Base-by-base conservation (phyloP, 2,888 invertebrate species). In the Leucozona laternaria region DNA sequence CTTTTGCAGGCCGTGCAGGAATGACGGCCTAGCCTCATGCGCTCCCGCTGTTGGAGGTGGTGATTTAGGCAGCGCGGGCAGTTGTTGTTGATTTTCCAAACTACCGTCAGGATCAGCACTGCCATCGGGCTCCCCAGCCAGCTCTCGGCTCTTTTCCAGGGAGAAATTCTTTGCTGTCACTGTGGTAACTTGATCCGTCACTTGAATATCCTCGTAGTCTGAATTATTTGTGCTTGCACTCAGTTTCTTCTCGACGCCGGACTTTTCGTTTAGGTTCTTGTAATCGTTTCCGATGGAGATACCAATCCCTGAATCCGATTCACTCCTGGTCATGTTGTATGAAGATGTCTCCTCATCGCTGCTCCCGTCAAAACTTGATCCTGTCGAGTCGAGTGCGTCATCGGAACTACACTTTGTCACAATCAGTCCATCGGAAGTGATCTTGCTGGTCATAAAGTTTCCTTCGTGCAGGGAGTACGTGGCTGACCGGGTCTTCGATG, bases 111-210 rank as follows among this genome's bases (percentile, higher is more conserved):
- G 96, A 92, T 97, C 97, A 15, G 97, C 97, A 89, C 96, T 95
- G n/a, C 97, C 97, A 90, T 97, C 97, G 0, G 97, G 97, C 90
- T 97, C 97, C 10, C 97, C 97, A 10, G 97, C 97, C 88, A 96
- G 93, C 90, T 97, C 97, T 34, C 97, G 94, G 90, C 96, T 96
- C 87, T 94, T 93, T 66, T 95, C 95, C 31, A 90, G 94, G 0
- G 83, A 57, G 31, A 89, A 89, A 25, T 84, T 88, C 62, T 89
- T 89, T 8, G 70, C 53, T 25, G 73, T 22, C 7, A 66, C 64
- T 0, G 72, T 8, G 37, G 73, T 71, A 60, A 91, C 90, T 60
- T 89, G 88, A 81, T 92, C 91, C 0, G 90, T 89, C 2, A 93
- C 90, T 37, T 93, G 92, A 45, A 93, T 93, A 64, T 93, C 93